phyloP scores from a whole-genome alignment of 2,888 invertebrate species.

The Dicranocentrus wangi region DNA sequence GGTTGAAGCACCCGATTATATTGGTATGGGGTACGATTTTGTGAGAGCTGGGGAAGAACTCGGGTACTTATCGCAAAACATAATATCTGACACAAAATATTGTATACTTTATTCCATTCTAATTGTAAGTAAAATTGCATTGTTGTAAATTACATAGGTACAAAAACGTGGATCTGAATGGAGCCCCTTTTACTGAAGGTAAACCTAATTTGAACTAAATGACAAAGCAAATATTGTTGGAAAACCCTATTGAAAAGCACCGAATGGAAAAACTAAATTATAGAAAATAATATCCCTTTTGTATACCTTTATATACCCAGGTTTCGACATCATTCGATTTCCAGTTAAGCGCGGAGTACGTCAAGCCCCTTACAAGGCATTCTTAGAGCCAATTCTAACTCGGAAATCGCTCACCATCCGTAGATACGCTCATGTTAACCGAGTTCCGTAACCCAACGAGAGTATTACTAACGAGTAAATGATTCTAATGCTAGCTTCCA shows the following conservation, averaged over 20 bases:
- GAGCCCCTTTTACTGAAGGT: constrained; percentile 61
- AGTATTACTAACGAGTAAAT: background rate
- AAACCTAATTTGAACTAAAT: too few relatives aligned
- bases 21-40: constrained; percentile 62
- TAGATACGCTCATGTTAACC: constrained; percentile 51
- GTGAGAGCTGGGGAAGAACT: constrained; percentile 56
- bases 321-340: constrained; percentile 60
- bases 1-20: constrained; percentile 47
- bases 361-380: constrained; percentile 67
- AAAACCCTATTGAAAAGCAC: too few relatives aligned
- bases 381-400: constrained; percentile 48
- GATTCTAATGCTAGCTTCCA: background rate
- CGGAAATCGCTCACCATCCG: constrained; percentile 8
- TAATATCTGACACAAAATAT: too few relatives aligned
- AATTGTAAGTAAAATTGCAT: too few relatives aligned
- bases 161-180: constrained; percentile 65
- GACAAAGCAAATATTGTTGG: too few relatives aligned
- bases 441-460: too few relatives aligned
- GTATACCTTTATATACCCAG: too few relatives aligned
- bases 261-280: too few relatives aligned
- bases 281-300: too few relatives aligned
- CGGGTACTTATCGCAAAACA: too few relatives aligned
- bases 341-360: constrained; percentile 64
- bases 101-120: too few relatives aligned
- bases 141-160: too few relatives aligned